Evolutionary conservation across 2,888 invertebrate species (phyloP).

Genomic region (Oasisia sp.): DNA sequence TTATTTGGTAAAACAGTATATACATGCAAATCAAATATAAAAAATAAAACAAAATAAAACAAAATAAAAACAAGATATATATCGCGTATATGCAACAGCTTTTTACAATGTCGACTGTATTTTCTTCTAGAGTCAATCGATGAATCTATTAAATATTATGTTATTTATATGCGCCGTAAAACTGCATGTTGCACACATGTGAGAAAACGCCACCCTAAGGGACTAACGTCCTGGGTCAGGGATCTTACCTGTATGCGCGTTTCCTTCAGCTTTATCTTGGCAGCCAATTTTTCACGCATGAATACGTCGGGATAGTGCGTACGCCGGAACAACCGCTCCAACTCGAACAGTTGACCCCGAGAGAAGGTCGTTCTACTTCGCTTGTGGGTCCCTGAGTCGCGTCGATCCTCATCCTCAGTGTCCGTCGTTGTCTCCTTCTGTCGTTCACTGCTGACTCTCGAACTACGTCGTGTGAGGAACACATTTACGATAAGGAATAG

Average conservation of each 20-base stretch:
- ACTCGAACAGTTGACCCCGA: slow-evolving; percentile 5
- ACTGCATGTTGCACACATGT: too few relatives aligned
- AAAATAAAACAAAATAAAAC: too few relatives aligned
- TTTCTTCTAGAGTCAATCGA: too few relatives aligned
- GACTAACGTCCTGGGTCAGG: not conserved
- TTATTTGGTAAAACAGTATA: too few relatives aligned
- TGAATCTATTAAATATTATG: too few relatives aligned
- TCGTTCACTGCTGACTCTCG: not conserved
- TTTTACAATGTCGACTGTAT: too few relatives aligned
- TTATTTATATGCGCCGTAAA: too few relatives aligned
- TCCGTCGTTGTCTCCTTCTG: not conserved
- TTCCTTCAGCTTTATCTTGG: slow-evolving; percentile 17
- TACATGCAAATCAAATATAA: too few relatives aligned
- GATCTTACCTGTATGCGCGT: slow-evolving; percentile 20
- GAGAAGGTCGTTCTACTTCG: slow-evolving; percentile 23
- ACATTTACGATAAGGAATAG: not conserved
- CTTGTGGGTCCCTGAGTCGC: not conserved
- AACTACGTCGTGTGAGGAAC: not conserved
- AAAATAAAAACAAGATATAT: too few relatives aligned
- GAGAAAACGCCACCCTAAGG: too few relatives aligned
- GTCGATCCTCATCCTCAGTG: not conserved
- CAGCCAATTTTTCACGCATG: slow-evolving; percentile 20
- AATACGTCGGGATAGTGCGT: slow-evolving; percentile 26
- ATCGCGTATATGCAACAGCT: too few relatives aligned
- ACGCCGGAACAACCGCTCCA: slow-evolving; percentile 10